Evolutionary conservation across 2,888 invertebrate genomes (phyloP).

Genomic region (Limnephilus marmoratus): DNA sequence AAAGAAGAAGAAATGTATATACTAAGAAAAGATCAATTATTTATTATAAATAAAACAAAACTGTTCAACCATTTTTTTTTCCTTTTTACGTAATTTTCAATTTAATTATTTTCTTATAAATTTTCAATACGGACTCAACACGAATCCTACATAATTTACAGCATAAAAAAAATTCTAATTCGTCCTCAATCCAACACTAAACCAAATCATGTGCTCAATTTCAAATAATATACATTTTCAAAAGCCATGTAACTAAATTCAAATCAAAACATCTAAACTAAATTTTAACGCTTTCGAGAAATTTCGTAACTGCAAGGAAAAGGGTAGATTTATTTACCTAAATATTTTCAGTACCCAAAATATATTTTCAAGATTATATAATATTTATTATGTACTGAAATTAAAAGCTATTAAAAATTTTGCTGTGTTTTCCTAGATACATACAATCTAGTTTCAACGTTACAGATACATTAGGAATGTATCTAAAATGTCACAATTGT

Average conservation of each 20-base stretch:
- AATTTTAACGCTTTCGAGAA: too few relatives aligned
- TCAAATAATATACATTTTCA: not conserved
- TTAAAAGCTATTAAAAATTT: too few relatives aligned
- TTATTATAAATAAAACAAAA: not conserved
- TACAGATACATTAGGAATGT: not conserved
- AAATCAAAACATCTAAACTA: not conserved
- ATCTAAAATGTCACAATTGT: not conserved
- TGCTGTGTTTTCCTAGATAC: too few relatives aligned
- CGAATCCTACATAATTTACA: not conserved
- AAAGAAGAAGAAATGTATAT: too few relatives aligned
- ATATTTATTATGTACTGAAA: too few relatives aligned
- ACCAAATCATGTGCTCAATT: not conserved
- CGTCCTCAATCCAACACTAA: not conserved
- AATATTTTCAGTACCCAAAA: too few relatives aligned
- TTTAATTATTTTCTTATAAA: conserved; percentile 27
- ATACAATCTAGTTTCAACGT: not conserved
- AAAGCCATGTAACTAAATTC: not conserved
- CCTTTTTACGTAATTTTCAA: conserved; percentile 25
- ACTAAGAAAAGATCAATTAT: too few relatives aligned
- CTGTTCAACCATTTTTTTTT: not conserved
- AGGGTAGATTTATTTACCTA: too few relatives aligned
- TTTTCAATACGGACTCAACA: not conserved
- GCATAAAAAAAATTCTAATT: conserved; percentile 8
- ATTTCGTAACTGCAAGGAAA: too few relatives aligned
- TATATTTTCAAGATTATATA: too few relatives aligned